A percentile compares a stretch with the other conserved stretches of the same genome.
These are phyloP conservation scores for fruit fly (Drosophila melanogaster) DNA, from an alignment of 1,140 invertebrate genomes.

Conservation along the genomic window Release_6_plus_ISO1_MT NT_033779.5:7986501-7987000, in stretches of 20 bases:
- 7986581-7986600: slow-evolving; percentile 86
- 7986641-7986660: slow-evolving; percentile 67
- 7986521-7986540: slow-evolving; percentile 87
- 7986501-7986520: slow-evolving; percentile 87
- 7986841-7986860: background rate
- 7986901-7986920: background rate
- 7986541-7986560: slow-evolving; percentile 87
- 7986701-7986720: slow-evolving; percentile 3
- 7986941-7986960: background rate
- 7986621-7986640: slow-evolving; percentile 52
- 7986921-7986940: background rate
- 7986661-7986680: slow-evolving; percentile 69
- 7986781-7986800: slow-evolving; percentile 5
- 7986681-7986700: slow-evolving; percentile 53
- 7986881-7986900: too few relatives aligned
- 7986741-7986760: background rate
- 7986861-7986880: too few relatives aligned
- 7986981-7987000: background rate
- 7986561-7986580: slow-evolving; percentile 89
- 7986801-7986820: slow-evolving; percentile 5
- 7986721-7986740: background rate
- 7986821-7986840: background rate
- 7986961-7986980: background rate
- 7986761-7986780: slow-evolving; percentile 1
- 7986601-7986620: slow-evolving; percentile 72